A percentile compares a stretch with the other conserved stretches of the same genome.
phyloP scores from a whole-genome alignment of 1,140 invertebrate genomes.

The Drosophila nasuta region DNA sequence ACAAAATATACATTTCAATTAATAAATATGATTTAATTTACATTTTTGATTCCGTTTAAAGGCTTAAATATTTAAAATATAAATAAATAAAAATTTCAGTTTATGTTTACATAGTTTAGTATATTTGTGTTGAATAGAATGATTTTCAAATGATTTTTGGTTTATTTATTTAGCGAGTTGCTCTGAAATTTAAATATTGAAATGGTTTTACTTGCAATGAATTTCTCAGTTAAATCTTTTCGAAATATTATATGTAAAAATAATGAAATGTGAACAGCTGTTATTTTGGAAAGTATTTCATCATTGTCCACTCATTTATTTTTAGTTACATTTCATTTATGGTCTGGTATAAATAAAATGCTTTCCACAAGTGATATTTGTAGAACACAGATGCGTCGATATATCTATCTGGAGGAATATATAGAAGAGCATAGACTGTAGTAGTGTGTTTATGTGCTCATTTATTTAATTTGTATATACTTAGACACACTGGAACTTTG shows the following conservation, averaged over 20 bases:
- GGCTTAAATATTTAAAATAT: too few species aligned
- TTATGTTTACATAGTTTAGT: conserved; percentile 6
- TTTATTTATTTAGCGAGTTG: conserved; percentile 20
- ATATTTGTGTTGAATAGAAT: conserved; percentile 11
- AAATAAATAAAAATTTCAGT: too few species aligned
- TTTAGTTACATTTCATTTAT: conserved; percentile 4
- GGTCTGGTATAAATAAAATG: conserved; percentile 9
- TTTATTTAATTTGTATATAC: conserved; percentile 25
- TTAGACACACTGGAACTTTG: not conserved
- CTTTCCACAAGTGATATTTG: not conserved
- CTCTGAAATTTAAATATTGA: too few species aligned
- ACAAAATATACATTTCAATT: too few species aligned
- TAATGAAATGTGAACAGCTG: not conserved
- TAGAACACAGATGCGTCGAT: not conserved
- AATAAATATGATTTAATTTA: not conserved
- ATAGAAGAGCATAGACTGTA: not conserved
- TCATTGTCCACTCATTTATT: not conserved
- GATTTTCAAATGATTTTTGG: not conserved
- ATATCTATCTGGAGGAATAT: not conserved
- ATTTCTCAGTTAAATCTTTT: not conserved
- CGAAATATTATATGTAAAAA: not conserved
- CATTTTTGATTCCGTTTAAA: not conserved
- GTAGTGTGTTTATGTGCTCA: conserved; percentile 7
- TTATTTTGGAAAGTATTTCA: not conserved
- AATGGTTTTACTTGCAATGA: too few species aligned